These are phyloP conservation scores for Clamator glandarius DNA, from an alignment of 2,797 vertebrate species.

Conservation along the genomic window DNA sequence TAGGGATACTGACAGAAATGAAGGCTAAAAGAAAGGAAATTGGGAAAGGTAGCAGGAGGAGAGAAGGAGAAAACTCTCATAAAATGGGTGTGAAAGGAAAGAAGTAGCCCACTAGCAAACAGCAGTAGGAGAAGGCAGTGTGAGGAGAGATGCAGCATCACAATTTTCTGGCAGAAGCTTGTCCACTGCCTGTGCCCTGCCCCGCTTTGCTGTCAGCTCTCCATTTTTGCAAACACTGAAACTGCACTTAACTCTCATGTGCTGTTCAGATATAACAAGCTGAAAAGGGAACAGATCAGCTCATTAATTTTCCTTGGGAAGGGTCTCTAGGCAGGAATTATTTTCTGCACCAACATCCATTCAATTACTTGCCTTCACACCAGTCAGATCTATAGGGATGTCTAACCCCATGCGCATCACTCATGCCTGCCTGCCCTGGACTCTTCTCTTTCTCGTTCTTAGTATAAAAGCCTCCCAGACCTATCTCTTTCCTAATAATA, in stretches of 20 bases:
- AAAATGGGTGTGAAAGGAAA: neutral
- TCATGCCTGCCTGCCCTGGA: slow-evolving; percentile 62
- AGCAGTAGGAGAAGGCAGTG: neutral
- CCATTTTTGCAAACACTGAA: slow-evolving; percentile 39
- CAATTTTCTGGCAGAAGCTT: slow-evolving; percentile 1
- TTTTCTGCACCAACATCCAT: slow-evolving; percentile 61
- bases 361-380: slow-evolving; percentile 66
- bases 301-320: slow-evolving; percentile 53
- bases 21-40: neutral
- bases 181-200: slow-evolving; percentile 1
- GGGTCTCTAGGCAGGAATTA: slow-evolving; percentile 42
- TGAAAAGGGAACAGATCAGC: slow-evolving; percentile 36
- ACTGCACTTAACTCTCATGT: slow-evolving; percentile 35
- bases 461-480: slow-evolving; percentile 49
- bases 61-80: neutral
- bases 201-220: slow-evolving; percentile 19
- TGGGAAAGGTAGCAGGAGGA: neutral
- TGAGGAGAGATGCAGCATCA: neutral
- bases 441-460: neutral
- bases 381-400: slow-evolving; percentile 62
- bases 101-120: neutral
- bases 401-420: slow-evolving; percentile 53
- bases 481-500: slow-evolving; percentile 56
- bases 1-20: neutral
- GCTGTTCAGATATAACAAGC: slow-evolving; percentile 39